A percentile compares a stretch with the other conserved stretches of the same genome.
These are phyloP conservation scores for Paguma larvata DNA, from an alignment of 2,797 vertebrate genomes.

Conservation along the genomic window DNA sequence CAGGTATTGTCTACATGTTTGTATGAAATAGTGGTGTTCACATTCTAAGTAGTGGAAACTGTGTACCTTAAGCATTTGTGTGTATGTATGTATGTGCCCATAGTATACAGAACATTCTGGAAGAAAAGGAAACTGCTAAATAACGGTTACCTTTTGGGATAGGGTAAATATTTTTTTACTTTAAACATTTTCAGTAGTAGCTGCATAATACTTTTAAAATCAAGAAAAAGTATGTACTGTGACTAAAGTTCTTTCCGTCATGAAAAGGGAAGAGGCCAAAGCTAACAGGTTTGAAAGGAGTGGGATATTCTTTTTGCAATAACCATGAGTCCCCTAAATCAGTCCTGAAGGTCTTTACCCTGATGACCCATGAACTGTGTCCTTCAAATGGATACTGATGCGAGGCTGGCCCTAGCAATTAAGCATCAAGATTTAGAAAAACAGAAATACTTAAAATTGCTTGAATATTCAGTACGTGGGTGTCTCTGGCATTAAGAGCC, in stretches of 20 bases:
- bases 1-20: neutral
- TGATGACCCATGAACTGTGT: neutral
- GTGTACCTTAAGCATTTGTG: neutral
- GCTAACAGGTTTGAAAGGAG: neutral
- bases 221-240: neutral
- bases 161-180: neutral
- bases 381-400: neutral
- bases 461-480: neutral
- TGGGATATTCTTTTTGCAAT: neutral
- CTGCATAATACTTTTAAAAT: constrained; percentile 24
- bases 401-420: neutral
- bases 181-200: neutral
- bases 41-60: neutral
- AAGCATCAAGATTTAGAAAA: neutral
- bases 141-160: neutral
- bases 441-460: neutral
- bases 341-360: neutral
- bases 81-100: neutral
- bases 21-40: neutral
- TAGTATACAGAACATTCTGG: neutral
- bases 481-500: neutral
- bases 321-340: neutral
- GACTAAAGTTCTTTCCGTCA: neutral
- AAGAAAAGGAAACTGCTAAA: constrained; percentile 21
- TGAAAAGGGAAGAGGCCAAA: neutral